Conservation (phyloP, 1,140 invertebrate genomes). For the Nephila pilipes region DNA sequence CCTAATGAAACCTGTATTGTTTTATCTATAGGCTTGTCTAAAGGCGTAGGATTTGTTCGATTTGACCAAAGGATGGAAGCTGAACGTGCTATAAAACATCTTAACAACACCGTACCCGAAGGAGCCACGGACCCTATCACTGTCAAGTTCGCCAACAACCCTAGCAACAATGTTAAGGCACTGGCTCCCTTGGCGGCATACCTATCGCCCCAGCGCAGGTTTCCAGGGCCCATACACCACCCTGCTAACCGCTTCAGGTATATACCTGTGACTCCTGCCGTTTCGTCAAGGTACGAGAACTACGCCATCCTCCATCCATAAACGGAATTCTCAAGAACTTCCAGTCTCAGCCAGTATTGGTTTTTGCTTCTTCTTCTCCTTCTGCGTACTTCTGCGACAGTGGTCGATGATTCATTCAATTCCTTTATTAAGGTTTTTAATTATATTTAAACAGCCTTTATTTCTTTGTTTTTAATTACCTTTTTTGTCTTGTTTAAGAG, state of each 20-base stretch:
- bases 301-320: slow-evolving; percentile 50
- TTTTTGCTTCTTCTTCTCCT: slow-evolving; percentile 55
- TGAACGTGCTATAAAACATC: slow-evolving; percentile 97
- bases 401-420: slow-evolving; percentile 1
- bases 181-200: slow-evolving; percentile 95
- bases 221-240: slow-evolving; percentile 95
- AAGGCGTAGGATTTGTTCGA: slow-evolving; percentile 99
- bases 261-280: slow-evolving; percentile 77
- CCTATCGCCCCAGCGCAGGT: slow-evolving; percentile 86
- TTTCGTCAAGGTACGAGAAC: slow-evolving; percentile 76
- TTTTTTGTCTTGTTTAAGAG: neutral
- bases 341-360: slow-evolving; percentile 33
- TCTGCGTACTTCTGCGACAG: slow-evolving; percentile 1
- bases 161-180: slow-evolving; percentile 94
- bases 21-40: slow-evolving; percentile 90
- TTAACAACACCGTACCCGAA: slow-evolving; percentile 97
- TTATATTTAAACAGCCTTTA: slow-evolving; percentile 27
- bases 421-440: slow-evolving; percentile 34
- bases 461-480: slow-evolving; percentile 20
- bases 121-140: slow-evolving; percentile 98
- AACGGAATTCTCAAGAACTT: slow-evolving; percentile 38
- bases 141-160: slow-evolving; percentile 99
- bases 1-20: neutral
- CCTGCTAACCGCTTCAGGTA: slow-evolving; percentile 95
- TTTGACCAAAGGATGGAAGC: slow-evolving; percentile 99